Evolutionary conservation across 1,140 invertebrate species (phyloP).

Genomic region (Aethina tumida): DNA sequence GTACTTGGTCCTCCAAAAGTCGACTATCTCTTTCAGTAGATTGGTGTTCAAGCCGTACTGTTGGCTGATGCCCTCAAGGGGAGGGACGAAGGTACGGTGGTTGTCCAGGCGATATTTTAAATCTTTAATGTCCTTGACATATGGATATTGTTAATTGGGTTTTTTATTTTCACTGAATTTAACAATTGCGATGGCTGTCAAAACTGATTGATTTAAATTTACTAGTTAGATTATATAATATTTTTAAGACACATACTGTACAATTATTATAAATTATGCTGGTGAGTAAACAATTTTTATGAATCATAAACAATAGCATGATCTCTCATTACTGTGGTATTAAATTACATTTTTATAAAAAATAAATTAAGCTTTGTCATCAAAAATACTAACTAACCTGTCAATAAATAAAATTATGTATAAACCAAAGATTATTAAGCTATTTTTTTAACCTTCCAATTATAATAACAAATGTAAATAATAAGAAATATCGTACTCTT

Average conservation of each 20-base stretch:
- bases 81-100: slow-evolving; percentile 42
- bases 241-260: no score
- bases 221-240: neutral
- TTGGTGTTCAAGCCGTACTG: slow-evolving; percentile 68
- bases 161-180: no score
- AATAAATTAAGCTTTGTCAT: neutral
- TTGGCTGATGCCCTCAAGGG: slow-evolving; percentile 59
- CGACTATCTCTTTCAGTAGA: slow-evolving; percentile 58
- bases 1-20: slow-evolving; percentile 68
- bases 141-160: neutral
- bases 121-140: slow-evolving; percentile 55
- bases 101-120: slow-evolving; percentile 48
- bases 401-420: neutral
- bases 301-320: no score
- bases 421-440: neutral
- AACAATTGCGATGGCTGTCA: neutral
- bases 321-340: no score
- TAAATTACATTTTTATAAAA: neutral
- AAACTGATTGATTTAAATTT: neutral
- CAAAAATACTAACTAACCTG: neutral
- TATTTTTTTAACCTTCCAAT: neutral
- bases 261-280: no score
- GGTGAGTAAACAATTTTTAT: no score
- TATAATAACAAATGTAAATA: neutral
- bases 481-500: neutral